Evolutionary conservation across 2,888 invertebrate species (phyloP), one percentile per base, ranked within the genome.

Genomic region (Apamea crenata): DNA sequence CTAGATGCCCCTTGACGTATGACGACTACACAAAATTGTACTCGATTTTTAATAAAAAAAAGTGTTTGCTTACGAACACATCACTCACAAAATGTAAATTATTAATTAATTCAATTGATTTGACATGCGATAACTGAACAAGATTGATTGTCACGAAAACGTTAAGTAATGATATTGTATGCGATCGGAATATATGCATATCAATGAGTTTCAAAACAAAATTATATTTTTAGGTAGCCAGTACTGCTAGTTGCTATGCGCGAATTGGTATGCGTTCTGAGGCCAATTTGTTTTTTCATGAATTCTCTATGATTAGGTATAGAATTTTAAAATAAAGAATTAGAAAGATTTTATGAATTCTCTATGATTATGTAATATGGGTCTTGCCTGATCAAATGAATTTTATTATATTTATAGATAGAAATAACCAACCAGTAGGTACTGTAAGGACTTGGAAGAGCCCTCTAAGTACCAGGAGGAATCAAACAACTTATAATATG

Each of bases 131-230:
- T 74, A 29, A 5, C 44, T 68, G n/a, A 50, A 40, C 12, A 12
- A n/a, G 82, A 81, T 74, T 65, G 68, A 81, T 82, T 56, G 56
- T 63, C 8, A 63, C 44, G n/a, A 63, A 68, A 79, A 36, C 32
- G 7, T 63, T 32, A 32, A 67, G 40, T 40, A 32, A 59, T 44
- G 36, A 44, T 50, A 70, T 36, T 77, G 1, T 36, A 47, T 44
- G 50, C 2, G 36, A 44, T 47, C 21, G 8, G 29, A 63, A 80
- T 79, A 53, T 78, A n/a, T 21, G 61, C 44, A 53, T 69, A 36
- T 36, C 29, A 66, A 81, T 40, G 7, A 50, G 21, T 44, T 32
- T 36, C 0, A 12, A 70, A 36, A 59, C 7, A 18, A 12, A 36
- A 36, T 47, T 8, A 36, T 16, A 18, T 10, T n/a, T 67, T 36